phyloP scores from a whole-genome alignment of 2,797 vertebrate genomes.

The Argyrosomus regius region DNA sequence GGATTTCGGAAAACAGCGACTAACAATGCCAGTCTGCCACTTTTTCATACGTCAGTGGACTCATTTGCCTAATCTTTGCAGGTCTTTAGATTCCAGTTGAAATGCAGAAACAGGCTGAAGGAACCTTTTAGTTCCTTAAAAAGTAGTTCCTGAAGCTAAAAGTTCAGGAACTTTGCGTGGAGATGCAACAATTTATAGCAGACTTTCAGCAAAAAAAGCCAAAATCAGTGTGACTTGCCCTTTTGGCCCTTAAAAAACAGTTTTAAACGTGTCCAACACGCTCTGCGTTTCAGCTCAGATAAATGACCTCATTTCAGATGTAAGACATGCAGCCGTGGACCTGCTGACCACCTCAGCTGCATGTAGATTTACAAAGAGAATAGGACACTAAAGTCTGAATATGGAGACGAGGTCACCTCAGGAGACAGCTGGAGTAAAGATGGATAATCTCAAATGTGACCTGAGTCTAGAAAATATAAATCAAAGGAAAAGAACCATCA shows the following conservation, averaged over 20 bases:
- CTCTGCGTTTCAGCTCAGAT: background rate
- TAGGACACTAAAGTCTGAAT: background rate
- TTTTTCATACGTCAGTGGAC: no score
- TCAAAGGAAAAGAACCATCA: background rate
- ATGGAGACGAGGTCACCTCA: background rate
- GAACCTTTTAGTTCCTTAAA: no score
- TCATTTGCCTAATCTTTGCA: no score
- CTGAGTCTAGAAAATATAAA: constrained; percentile 12
- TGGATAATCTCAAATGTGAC: constrained; percentile 15
- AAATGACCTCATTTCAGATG: constrained; percentile 15
- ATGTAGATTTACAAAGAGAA: background rate
- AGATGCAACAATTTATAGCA: background rate
- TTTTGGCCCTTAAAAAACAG: constrained; percentile 20
- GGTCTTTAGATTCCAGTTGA: no score
- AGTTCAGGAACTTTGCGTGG: no score
- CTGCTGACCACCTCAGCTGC: background rate
- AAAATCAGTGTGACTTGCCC: constrained; percentile 5
- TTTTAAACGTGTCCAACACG: constrained; percentile 29
- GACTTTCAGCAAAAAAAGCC: background rate
- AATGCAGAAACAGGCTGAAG: no score
- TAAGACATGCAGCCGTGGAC: constrained; percentile 13
- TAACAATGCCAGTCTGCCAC: no score
- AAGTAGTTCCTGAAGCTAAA: no score
- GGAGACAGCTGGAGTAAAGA: constrained; percentile 1
- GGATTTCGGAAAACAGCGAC: no score